A percentile compares a stretch with the other conserved stretches of the same genome.
Conservation (phyloP, 1,140 invertebrate species). For the Scaptomyza montana region DNA sequence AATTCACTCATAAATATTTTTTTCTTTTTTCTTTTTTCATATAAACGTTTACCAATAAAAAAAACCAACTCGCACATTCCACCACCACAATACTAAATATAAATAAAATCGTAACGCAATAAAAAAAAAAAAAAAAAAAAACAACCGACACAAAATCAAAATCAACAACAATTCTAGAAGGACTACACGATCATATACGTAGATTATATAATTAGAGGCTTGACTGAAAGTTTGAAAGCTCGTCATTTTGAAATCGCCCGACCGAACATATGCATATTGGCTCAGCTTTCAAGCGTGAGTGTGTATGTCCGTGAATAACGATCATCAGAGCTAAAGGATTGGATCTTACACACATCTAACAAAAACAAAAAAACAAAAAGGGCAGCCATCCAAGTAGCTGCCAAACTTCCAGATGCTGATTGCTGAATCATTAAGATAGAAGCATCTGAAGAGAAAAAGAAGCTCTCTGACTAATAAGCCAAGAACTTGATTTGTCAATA, state of each 20-base stretch:
- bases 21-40: constrained; percentile 81
- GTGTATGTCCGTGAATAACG: constrained; percentile 18
- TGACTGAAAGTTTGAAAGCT: constrained; percentile 27
- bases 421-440: constrained; percentile 51
- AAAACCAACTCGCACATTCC: constrained; percentile 75
- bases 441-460: constrained; percentile 25
- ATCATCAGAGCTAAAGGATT: constrained; percentile 49
- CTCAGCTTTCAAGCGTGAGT: constrained; percentile 28
- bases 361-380: not conserved
- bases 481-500: constrained; percentile 17
- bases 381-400: constrained; percentile 39
- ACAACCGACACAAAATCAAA: constrained; percentile 15
- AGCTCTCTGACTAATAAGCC: constrained; percentile 23
- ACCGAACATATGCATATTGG: constrained; percentile 30
- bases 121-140: constrained; percentile 28
- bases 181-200: constrained; percentile 50
- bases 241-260: constrained; percentile 29
- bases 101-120: constrained; percentile 45
- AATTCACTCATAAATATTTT: constrained; percentile 82
- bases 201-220: constrained; percentile 45
- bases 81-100: constrained; percentile 68
- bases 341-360: constrained; percentile 5
- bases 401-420: constrained; percentile 60
- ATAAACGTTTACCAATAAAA: constrained; percentile 73
- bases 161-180: constrained; percentile 56